Base-by-base conservation (phyloP, 2,113 vertebrate genomes). In the Semnornis frantzii region DNA sequence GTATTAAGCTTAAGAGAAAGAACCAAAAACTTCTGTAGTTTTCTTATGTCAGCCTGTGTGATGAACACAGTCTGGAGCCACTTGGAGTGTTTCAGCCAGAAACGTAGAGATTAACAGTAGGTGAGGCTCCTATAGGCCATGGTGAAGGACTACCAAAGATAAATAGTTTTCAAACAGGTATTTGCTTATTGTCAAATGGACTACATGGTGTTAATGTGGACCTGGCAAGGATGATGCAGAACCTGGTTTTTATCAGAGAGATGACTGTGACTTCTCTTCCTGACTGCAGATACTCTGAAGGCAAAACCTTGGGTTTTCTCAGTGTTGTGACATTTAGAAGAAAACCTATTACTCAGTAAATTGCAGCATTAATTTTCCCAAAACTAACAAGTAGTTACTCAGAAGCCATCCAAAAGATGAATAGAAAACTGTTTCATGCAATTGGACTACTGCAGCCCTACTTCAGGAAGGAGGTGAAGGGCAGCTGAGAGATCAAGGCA, bases 181-280 rank as follows among this genome's bases (percentile, higher is more conserved):
- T n/a, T n/a, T n/a, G n/a, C n/a, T n/a, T n/a, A n/a, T n/a, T 72
- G 46, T 82, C 55, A 73, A 21, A 30, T 24, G 48, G 27, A 34
- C 15, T 46, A 12, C 2, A 8, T 18, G n/a, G 0, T 55, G n/a
- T 76, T 89, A 46, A 28, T 23, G 30, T 2, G 1, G 12, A 39
- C 55, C 46, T 90, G 30, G 34, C 27, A 77, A 42, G 89, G 69
- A 17, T 81, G 28, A 33, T 37, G 28, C 33, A 78, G 81, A 78
- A 44, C 37, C 62, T 42, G 10, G 6, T 89, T 79, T 79, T 95
- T 34, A 42, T 82, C 16, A 60, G 46, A 54, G 25, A 39, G 10
- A 18, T 65, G 27, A 17, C 52, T 59, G 4, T 0, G 1, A 58
- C 30, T 8, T 69, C 30, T 3, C 7, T 50, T 77, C 31, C 11